Percentiles rank a stretch among this genome's conserved stretches.
phyloP scores from a whole-genome alignment of 1,140 invertebrate species.

The Drosophila oshimai region DNA sequence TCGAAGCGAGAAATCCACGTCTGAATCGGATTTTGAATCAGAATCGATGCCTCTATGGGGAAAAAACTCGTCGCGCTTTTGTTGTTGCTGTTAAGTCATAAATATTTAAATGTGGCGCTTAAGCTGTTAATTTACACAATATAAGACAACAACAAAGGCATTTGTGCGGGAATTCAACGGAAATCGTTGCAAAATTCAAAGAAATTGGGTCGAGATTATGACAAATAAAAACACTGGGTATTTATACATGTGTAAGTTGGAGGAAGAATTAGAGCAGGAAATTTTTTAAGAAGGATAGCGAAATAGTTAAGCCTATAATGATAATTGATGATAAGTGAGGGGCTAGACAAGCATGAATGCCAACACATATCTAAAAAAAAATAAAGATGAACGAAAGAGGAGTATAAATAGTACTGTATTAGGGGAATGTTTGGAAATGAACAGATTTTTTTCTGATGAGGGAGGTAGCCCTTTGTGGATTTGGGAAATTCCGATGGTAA shows the following conservation, averaged over 20 bases:
- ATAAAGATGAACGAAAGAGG: too few species aligned
- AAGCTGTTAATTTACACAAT: slow-evolving; percentile 64
- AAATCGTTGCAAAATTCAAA: slow-evolving; percentile 63
- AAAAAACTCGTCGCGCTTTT: slow-evolving; percentile 12
- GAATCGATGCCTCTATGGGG: slow-evolving; percentile 29
- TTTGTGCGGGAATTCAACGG: slow-evolving; percentile 24
- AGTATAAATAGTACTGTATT: too few species aligned
- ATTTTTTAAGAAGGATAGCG: not conserved
- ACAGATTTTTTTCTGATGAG: too few species aligned
- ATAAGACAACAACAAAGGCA: slow-evolving; percentile 17
- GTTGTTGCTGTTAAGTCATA: slow-evolving; percentile 39
- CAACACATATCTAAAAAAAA: too few species aligned
- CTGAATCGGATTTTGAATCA: slow-evolving; percentile 9
- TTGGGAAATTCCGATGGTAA: too few species aligned
- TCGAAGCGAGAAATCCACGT: slow-evolving; percentile 43
- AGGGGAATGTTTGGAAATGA: too few species aligned
- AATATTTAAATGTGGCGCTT: slow-evolving; percentile 78
- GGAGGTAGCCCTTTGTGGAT: too few species aligned
- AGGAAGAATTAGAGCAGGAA: not conserved
- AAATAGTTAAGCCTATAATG: not conserved
- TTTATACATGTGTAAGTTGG: slow-evolving; percentile 3
- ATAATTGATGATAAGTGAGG: slow-evolving; percentile 14
- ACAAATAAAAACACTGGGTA: not conserved
- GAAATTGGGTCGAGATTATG: slow-evolving; percentile 25
- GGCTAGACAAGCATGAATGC: not conserved